phyloP scores from a whole-genome alignment of 2,797 vertebrate genomes.

The Threskiornis aethiopicus region DNA sequence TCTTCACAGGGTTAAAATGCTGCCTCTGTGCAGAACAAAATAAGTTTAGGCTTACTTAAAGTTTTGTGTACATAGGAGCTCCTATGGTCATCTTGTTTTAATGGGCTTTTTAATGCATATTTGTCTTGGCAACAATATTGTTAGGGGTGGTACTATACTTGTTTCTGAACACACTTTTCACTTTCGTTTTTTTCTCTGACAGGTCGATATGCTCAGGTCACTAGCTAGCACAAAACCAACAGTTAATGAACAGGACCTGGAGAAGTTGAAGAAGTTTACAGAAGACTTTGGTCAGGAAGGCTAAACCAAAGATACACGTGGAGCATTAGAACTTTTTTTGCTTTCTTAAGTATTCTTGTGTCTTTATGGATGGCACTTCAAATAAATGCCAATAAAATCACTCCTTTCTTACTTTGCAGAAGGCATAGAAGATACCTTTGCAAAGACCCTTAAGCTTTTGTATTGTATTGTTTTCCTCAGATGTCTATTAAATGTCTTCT shows the following conservation, averaged over 20 bases:
- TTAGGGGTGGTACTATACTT: neutral
- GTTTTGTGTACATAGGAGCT: neutral
- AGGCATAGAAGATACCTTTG: constrained; percentile 48
- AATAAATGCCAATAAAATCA: constrained; percentile 67
- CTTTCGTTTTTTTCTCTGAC: neutral
- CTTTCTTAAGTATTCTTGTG: constrained; percentile 57
- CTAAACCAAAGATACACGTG: constrained; percentile 81
- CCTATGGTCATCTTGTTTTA: neutral
- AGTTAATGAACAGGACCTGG: constrained; percentile 94
- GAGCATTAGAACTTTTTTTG: constrained; percentile 61
- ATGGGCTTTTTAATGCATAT: neutral
- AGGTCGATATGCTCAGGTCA: constrained; percentile 92
- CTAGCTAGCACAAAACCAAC: constrained; percentile 89
- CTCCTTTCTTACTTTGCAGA: constrained; percentile 42
- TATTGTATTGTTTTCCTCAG: constrained; percentile 66
- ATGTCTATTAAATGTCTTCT: constrained; percentile 64
- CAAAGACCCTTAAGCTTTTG: constrained; percentile 54
- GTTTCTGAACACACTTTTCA: neutral
- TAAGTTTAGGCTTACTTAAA: neutral
- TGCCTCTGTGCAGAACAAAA: neutral
- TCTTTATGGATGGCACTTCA: constrained; percentile 63
- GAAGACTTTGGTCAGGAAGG: constrained; percentile 99
- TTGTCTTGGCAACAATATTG: neutral
- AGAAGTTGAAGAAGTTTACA: constrained; percentile 97
- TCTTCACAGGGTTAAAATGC: neutral